These are phyloP conservation scores for Gymnocheta viridis DNA, from an alignment of 2,888 invertebrate species.

Conservation along the genomic window DNA sequence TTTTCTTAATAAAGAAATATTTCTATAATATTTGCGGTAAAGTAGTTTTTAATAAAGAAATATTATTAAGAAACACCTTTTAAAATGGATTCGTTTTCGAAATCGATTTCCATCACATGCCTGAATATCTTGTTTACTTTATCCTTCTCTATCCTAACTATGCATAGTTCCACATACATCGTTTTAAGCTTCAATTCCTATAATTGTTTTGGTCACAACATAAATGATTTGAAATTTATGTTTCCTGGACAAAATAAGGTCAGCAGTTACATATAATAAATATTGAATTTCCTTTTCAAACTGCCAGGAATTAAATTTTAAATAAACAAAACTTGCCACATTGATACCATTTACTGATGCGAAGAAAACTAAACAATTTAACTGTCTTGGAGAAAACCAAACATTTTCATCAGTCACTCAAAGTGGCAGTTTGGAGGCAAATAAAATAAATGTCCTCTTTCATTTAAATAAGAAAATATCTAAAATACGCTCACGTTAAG, in stretches of 20 bases:
- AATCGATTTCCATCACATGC: too few species aligned
- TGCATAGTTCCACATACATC: too few species aligned
- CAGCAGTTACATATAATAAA: slow-evolving; percentile 32
- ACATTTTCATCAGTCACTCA: slow-evolving; percentile 14
- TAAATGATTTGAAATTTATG: slow-evolving; percentile 11
- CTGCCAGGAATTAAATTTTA: slow-evolving; percentile 17
- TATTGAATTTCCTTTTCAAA: slow-evolving; percentile 49
- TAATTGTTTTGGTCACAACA: slow-evolving; percentile 8
- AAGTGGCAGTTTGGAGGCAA: slow-evolving; percentile 31
- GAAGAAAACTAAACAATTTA: slow-evolving; percentile 3
- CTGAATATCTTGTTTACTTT: too few species aligned
- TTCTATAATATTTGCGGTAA: too few species aligned
- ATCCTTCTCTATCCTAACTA: too few species aligned
- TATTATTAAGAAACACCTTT: too few species aligned
- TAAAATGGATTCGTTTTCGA: too few species aligned
- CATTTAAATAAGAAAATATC: background rate
- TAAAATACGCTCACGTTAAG: slow-evolving; percentile 1
- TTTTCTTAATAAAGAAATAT: too few species aligned
- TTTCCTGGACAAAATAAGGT: slow-evolving; percentile 32
- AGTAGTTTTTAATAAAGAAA: too few species aligned
- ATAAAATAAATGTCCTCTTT: slow-evolving; percentile 44
- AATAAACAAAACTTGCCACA: background rate
- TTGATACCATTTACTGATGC: background rate
- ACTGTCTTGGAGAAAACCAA: background rate
- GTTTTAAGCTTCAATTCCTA: background rate